Conservation (phyloP, 2,113 vertebrate species). For the Falco punctatus region DNA sequence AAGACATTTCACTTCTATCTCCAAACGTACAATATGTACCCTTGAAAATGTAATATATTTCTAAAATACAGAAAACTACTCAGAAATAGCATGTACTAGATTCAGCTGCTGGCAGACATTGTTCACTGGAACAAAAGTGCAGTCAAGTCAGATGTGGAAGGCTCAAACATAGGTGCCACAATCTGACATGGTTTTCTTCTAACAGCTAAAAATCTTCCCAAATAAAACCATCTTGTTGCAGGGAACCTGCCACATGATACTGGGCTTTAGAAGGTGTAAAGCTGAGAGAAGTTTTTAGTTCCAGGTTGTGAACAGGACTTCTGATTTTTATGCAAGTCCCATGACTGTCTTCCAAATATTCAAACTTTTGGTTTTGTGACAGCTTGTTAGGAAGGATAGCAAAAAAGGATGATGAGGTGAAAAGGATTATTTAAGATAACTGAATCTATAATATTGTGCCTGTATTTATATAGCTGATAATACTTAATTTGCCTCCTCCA, state of each 20-base stretch:
- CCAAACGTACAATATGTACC: neutral
- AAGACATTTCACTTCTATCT: neutral
- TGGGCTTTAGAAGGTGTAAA: neutral
- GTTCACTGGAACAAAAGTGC: neutral
- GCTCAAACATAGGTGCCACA: neutral
- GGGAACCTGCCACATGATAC: neutral
- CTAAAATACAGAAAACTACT: neutral
- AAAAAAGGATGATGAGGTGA: neutral
- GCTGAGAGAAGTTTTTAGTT: neutral
- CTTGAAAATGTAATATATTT: neutral
- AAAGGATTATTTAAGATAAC: neutral
- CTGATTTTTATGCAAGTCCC: neutral
- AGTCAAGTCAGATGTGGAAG: neutral
- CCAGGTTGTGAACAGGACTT: neutral
- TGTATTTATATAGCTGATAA: neutral
- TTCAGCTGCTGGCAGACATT: neutral
- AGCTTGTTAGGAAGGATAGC: neutral
- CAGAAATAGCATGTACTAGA: neutral
- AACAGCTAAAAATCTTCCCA: neutral
- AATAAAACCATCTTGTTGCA: neutral
- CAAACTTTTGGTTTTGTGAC: neutral
- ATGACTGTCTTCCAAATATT: neutral
- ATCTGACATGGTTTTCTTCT: neutral
- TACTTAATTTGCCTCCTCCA: neutral
- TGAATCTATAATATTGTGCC: neutral